These are phyloP conservation scores for Ethmia dodecea DNA, from an alignment of 2,888 invertebrate genomes.

Conservation along the genomic window DNA sequence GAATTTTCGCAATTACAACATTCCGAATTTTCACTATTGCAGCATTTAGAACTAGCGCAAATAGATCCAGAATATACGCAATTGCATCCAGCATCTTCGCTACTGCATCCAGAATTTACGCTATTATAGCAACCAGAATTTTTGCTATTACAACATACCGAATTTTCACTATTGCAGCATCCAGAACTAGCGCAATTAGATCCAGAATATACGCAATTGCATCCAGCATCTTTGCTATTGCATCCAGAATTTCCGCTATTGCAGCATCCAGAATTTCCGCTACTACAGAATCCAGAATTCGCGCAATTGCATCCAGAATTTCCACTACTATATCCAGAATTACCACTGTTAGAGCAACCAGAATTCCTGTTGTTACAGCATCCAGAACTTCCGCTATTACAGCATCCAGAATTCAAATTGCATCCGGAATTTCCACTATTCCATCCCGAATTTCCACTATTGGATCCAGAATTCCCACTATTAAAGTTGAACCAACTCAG, in stretches of 20 bases:
- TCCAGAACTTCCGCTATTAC: neutral
- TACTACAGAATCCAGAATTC: neutral
- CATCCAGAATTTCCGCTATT: no score
- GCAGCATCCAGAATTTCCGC: neutral
- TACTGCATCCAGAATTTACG: conserved; percentile 10
- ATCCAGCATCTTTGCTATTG: conserved; percentile 6
- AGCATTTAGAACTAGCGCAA: no score
- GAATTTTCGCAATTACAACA: neutral
- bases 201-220: conserved; percentile 9
- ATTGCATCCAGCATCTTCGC: conserved; percentile 6
- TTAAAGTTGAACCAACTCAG: neutral
- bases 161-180: no score
- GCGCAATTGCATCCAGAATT: neutral
- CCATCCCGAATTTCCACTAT: no score
- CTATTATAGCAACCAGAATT: neutral
- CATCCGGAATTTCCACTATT: neutral
- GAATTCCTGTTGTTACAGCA: no score
- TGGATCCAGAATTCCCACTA: no score
- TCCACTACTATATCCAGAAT: no score
- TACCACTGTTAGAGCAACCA: conserved; percentile 9
- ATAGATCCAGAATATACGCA: neutral
- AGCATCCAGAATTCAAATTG: conserved; percentile 1
- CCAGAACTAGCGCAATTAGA: neutral
- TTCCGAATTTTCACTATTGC: conserved; percentile 8
- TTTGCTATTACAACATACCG: neutral